Base-by-base conservation (phyloP, 2,797 vertebrate species). In the Dryobates pubescens region DNA sequence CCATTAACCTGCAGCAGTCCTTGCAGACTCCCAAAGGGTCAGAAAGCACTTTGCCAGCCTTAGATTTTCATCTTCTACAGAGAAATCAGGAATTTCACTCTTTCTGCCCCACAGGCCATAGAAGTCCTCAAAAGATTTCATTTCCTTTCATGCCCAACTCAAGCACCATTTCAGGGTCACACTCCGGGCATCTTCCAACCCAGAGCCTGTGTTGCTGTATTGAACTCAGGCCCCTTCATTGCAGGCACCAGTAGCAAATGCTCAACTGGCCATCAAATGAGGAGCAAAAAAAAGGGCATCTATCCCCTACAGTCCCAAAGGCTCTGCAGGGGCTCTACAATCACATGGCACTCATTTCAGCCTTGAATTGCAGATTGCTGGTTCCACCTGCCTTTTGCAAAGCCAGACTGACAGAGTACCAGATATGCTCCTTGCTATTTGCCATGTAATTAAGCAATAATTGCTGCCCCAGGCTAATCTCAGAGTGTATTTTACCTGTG, bases 381-480 rank as follows among this genome's bases (percentile, higher is more conserved):
- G 79, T 77, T 54, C 81, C 64, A 62, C 84, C 29, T 73, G 45
- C 71, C 67, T 87, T 77, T 49, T 77, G 80, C 62, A 88, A 96
- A 94, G 94, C 58, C 54, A 72, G 45, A 16, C 67, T 87, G 49
- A 54, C 76, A 70, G 77, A 78, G 74, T 41, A 69, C 56, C 18
- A 38, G 62, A 82, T 23, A 30, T 2, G 34, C 36, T 88, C 65
- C 79, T 91, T 91, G 82, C 41, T 94, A 88, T 96, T 96, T 96
- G 86, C 86, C 73, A 80, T 89, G 93, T 96, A 96, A 95, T 96
- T 96, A 97, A 94, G 82, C 74, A 82, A 78, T 95, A 97, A 93
- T 85, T 94, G 82, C 63, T 51, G 84, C 82, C 94, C 82, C 56
- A 82, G 71, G 68, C 71, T 95, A 94, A 96, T 86, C 94, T 84